Evolutionary conservation across 2,888 invertebrate genomes (phyloP).

Genomic region (Pharmacophagus antenor): DNA sequence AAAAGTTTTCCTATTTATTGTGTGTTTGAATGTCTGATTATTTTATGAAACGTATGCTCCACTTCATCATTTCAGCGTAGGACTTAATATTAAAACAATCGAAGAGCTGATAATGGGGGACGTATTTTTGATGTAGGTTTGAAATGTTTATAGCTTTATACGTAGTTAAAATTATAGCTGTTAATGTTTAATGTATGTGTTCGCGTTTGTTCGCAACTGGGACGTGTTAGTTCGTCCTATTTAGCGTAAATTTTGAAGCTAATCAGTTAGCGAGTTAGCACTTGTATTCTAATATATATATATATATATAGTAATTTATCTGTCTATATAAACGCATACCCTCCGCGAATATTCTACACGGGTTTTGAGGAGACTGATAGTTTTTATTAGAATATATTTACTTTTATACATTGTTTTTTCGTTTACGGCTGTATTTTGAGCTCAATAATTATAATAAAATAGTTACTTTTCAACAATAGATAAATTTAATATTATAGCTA

Average conservation of each 20-base stretch:
- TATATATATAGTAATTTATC: background rate
- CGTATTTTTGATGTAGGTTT: slow-evolving; percentile 28
- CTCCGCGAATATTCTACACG: slow-evolving; percentile 32
- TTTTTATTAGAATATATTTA: slow-evolving; percentile 23
- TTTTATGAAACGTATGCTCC: slow-evolving; percentile 10
- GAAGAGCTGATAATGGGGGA: slow-evolving; percentile 28
- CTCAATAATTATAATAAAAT: slow-evolving; percentile 12
- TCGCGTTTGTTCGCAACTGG: slow-evolving; percentile 41
- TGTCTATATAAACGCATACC: slow-evolving; percentile 33
- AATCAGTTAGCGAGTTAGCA: background rate
- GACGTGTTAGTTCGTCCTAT: slow-evolving; percentile 37
- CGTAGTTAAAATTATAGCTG: slow-evolving; percentile 17
- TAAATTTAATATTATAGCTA: background rate
- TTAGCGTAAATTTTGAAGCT: slow-evolving; percentile 26
- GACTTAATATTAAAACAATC: slow-evolving; percentile 7
- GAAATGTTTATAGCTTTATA: slow-evolving; percentile 18
- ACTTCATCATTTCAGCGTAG: slow-evolving; percentile 7
- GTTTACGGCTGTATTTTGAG: slow-evolving; percentile 6
- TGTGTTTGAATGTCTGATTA: slow-evolving; percentile 10
- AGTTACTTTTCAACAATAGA: background rate
- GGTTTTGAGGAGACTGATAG: slow-evolving; percentile 30
- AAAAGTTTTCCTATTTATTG: slow-evolving; percentile 17
- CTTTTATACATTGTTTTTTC: slow-evolving; percentile 14
- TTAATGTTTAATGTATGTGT: slow-evolving; percentile 7
- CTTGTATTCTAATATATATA: no score